Conservation (phyloP, 2,888 invertebrate species). For the Ectemnius cavifrons region DNA sequence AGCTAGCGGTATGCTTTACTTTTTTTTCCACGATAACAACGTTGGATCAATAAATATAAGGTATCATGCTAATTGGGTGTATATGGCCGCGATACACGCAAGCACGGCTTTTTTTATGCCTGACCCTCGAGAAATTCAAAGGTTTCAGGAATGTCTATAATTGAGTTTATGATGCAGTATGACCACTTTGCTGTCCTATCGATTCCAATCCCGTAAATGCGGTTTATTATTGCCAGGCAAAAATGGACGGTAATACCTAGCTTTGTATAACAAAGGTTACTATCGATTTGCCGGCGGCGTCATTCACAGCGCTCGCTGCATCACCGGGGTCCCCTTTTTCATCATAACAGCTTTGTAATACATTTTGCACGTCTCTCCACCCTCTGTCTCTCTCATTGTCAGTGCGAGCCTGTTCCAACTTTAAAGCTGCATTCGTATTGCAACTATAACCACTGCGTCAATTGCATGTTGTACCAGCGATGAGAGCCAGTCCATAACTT, state of each 20-base stretch:
- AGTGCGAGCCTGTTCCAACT: too few species aligned
- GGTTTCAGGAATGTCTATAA: conserved; percentile 12
- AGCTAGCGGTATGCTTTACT: too few species aligned
- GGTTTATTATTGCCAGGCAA: conserved; percentile 20
- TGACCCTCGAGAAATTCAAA: conserved; percentile 16
- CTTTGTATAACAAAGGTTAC: conserved; percentile 8
- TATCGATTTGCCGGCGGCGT: not conserved
- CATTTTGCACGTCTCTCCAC: conserved; percentile 4
- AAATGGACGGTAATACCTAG: not conserved
- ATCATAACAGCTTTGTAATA: too few species aligned
- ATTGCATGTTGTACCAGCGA: too few species aligned
- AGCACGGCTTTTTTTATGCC: not conserved
- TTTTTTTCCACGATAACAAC: conserved; percentile 4
- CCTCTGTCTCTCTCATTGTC: not conserved
- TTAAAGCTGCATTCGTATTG: too few species aligned
- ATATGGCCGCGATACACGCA: not conserved
- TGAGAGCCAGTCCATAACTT: too few species aligned
- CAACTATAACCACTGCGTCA: too few species aligned
- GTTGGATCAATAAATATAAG: conserved; percentile 9
- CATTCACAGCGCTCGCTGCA: not conserved
- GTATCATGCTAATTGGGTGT: conserved; percentile 10
- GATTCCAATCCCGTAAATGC: conserved; percentile 18
- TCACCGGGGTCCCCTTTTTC: not conserved
- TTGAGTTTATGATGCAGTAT: conserved; percentile 4
- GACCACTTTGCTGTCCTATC: conserved; percentile 4